Percentiles rank a stretch among this genome's conserved stretches.
Conservation (phyloP, 2,113 vertebrate genomes). For the Pelvicachromis taeniatus region DNA sequence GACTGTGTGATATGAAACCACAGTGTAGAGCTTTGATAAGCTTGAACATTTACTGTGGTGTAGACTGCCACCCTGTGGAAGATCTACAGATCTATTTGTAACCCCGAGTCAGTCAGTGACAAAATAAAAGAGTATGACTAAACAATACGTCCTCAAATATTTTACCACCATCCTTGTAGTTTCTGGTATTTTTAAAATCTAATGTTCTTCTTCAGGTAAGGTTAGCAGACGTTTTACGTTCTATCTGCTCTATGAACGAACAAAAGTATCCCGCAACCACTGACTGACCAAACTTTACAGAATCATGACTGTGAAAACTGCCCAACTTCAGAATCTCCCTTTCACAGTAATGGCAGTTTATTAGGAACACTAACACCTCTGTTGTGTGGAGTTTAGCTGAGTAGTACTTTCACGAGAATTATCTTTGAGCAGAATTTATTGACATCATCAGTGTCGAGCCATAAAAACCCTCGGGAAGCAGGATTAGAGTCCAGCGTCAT, state of each 20-base stretch:
- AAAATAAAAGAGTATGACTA: neutral
- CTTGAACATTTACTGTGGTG: slow-evolving; percentile 27
- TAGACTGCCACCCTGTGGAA: slow-evolving; percentile 72
- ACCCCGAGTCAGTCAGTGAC: neutral
- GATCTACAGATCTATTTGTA: neutral
- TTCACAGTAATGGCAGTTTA: neutral
- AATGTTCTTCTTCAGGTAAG: neutral
- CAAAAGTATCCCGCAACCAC: neutral
- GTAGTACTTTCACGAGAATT: neutral
- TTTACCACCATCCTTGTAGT: neutral
- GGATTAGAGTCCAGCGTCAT: neutral
- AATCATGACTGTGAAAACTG: neutral
- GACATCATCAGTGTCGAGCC: neutral
- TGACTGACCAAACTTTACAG: neutral
- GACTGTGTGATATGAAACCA: neutral
- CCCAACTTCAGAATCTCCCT: neutral
- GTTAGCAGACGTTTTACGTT: neutral
- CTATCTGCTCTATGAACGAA: neutral
- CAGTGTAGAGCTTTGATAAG: neutral
- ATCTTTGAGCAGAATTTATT: neutral
- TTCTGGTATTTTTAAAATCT: neutral
- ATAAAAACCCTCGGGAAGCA: neutral
- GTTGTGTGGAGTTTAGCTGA: neutral
- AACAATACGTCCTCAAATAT: neutral
- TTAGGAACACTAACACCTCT: no score